These are phyloP conservation scores for Centropyge bicolor DNA, from an alignment of 2,797 vertebrate genomes.

Conservation along the genomic window DNA sequence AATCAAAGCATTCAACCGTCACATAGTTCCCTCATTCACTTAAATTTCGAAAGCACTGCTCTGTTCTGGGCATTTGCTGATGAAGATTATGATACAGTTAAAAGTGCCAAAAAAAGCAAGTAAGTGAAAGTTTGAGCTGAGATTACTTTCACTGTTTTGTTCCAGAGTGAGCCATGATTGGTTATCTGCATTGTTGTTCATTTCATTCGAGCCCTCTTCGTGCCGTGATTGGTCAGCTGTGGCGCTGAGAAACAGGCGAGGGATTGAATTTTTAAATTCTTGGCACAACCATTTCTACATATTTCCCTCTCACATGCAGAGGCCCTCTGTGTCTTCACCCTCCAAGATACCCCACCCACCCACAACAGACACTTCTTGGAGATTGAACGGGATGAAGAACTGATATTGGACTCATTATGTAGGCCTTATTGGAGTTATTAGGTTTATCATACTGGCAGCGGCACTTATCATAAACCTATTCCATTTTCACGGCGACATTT, in stretches of 20 bases:
- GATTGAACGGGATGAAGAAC: constrained; percentile 1
- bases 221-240: neutral
- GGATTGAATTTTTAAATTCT: neutral
- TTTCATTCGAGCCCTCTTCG: neutral
- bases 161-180: neutral
- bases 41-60: neutral
- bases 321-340: neutral
- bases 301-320: neutral
- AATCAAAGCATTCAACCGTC: constrained; percentile 1
- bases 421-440: constrained; percentile 13
- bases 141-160: neutral
- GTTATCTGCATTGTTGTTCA: neutral
- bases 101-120: neutral
- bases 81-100: neutral
- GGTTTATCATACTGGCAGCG: constrained; percentile 2
- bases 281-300: neutral
- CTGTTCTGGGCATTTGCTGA: neutral
- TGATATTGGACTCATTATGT: constrained; percentile 25
- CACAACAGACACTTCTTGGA: neutral
- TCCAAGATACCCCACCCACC: neutral
- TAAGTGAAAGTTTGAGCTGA: neutral
- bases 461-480: constrained; percentile 24
- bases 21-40: neutral
- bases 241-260: neutral
- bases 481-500: constrained; percentile 21